These are phyloP conservation scores for Nowickia ferox DNA, from an alignment of 2,888 invertebrate species.

Conservation along the genomic window DNA sequence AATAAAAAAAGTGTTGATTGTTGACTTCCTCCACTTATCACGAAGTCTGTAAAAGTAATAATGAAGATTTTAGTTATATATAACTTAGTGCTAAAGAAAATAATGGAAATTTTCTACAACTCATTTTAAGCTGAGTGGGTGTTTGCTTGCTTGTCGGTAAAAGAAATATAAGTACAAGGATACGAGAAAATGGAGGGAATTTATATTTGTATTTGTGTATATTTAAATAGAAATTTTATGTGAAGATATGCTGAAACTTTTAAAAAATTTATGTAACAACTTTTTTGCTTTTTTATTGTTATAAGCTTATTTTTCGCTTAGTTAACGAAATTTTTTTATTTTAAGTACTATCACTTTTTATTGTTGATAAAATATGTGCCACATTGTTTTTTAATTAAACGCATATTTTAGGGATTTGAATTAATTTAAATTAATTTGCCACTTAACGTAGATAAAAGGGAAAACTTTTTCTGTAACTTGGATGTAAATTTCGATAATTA, in stretches of 20 bases:
- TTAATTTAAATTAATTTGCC: constrained; percentile 8
- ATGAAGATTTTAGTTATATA: not conserved
- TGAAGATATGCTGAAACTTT: not conserved
- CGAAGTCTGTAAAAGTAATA: constrained; percentile 14
- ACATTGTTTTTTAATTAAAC: too few species aligned
- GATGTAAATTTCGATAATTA: too few species aligned
- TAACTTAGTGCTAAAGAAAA: too few species aligned
- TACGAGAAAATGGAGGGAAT: constrained; percentile 4
- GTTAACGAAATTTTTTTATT: constrained; percentile 30
- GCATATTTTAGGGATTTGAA: constrained; percentile 23
- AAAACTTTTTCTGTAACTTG: too few species aligned
- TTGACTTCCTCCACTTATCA: constrained; percentile 15
- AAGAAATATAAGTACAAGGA: constrained; percentile 38
- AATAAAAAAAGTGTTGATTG: not conserved
- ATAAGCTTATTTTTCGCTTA: constrained; percentile 10
- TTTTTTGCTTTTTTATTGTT: not conserved
- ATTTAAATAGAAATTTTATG: not conserved
- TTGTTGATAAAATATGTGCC: not conserved
- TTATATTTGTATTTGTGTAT: not conserved
- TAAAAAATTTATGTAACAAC: constrained; percentile 48
- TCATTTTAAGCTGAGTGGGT: constrained; percentile 1
- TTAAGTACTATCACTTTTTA: constrained; percentile 60
- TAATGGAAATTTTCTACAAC: not conserved
- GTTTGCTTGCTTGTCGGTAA: not conserved
- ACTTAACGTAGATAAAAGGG: too few species aligned